phyloP scores from a whole-genome alignment of 2,113 vertebrate genomes.

The Hucho hucho region DNA sequence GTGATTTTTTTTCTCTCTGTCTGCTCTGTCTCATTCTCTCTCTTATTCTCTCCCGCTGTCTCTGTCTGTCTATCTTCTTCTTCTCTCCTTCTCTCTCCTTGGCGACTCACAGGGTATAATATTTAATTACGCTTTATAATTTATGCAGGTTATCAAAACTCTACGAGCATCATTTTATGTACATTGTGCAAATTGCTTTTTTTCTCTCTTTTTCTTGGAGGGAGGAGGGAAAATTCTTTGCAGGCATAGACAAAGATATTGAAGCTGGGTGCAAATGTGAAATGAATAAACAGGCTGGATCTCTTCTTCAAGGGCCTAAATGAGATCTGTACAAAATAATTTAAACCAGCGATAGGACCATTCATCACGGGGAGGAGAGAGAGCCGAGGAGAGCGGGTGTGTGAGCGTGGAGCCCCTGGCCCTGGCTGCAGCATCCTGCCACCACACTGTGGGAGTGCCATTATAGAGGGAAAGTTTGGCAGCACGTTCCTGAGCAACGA shows the following conservation, averaged over 20 bases:
- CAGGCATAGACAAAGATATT: slow-evolving; percentile 81
- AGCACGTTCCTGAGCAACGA: slow-evolving; percentile 3
- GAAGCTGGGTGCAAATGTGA: slow-evolving; percentile 78
- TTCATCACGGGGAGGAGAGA: slow-evolving; percentile 69
- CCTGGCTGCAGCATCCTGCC: slow-evolving; percentile 58
- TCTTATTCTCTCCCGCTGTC: background rate
- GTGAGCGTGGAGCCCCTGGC: slow-evolving; percentile 62
- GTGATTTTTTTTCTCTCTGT: background rate
- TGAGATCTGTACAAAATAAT: slow-evolving; percentile 85
- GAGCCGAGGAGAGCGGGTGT: slow-evolving; percentile 2
- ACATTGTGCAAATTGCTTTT: slow-evolving; percentile 82
- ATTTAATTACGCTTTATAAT: slow-evolving; percentile 84
- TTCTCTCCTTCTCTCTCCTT: slow-evolving; percentile 58
- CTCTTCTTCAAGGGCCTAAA: slow-evolving; percentile 83
- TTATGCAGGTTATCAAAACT: slow-evolving; percentile 85
- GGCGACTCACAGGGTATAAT: slow-evolving; percentile 76
- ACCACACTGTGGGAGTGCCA: slow-evolving; percentile 28
- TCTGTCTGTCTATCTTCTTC: slow-evolving; percentile 41
- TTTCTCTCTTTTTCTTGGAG: slow-evolving; percentile 51
- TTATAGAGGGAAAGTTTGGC: slow-evolving; percentile 7
- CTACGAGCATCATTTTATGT: slow-evolving; percentile 81
- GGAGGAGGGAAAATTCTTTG: slow-evolving; percentile 72
- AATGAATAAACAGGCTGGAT: slow-evolving; percentile 83
- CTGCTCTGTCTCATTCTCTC: background rate
- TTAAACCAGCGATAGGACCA: slow-evolving; percentile 78